phyloP scores from a whole-genome alignment of 2,888 invertebrate species.

The Eristalinus aeneus region DNA sequence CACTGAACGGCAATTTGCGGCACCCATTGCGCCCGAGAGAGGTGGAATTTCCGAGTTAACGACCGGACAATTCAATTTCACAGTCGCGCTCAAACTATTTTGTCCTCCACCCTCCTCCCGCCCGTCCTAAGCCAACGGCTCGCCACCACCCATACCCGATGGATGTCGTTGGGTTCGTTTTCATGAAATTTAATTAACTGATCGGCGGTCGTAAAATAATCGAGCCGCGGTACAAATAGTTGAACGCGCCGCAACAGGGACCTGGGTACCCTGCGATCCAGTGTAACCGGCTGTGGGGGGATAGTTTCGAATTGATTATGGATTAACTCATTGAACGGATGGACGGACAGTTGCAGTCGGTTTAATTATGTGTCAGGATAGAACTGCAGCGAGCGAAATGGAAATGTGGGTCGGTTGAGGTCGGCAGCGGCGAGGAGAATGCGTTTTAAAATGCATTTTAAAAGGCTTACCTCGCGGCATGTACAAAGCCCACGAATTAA shows the following conservation, averaged over 20 bases:
- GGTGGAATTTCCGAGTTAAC: conserved; percentile 57
- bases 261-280: neutral
- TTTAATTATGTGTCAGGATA: conserved; percentile 53
- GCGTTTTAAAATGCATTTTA: neutral
- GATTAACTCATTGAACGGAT: conserved; percentile 50
- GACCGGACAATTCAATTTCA: conserved; percentile 67
- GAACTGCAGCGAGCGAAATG: neutral
- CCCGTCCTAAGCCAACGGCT: neutral
- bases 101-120: neutral
- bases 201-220: conserved; percentile 44
- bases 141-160: conserved; percentile 9
- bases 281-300: conserved; percentile 14
- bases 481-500: neutral
- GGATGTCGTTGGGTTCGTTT: conserved; percentile 67
- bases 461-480: neutral
- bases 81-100: conserved; percentile 57
- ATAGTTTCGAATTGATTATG: conserved; percentile 63
- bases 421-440: neutral
- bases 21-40: conserved; percentile 21
- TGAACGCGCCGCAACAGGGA: conserved; percentile 5
- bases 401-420: neutral
- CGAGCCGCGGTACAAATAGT: conserved; percentile 51
- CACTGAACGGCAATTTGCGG: conserved; percentile 28
- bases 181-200: conserved; percentile 69
- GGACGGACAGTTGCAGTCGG: neutral